A percentile compares a stretch with the other conserved stretches of the same genome.
Evolutionary conservation across 1,140 invertebrate genomes (phyloP).

Genomic region (Microplitis mediator): DNA sequence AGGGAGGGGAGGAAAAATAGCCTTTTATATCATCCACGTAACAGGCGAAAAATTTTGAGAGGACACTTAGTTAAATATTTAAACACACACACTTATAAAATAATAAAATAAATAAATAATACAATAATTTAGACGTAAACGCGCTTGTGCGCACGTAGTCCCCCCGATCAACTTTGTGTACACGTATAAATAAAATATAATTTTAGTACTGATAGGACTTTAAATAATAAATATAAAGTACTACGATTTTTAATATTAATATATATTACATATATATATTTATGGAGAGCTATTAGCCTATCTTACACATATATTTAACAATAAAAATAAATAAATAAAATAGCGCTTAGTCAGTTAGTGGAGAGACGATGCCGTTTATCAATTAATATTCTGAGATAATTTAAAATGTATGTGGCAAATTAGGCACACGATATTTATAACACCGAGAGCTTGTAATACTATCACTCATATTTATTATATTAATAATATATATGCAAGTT

Average conservation of each 20-base stretch:
- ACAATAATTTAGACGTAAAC: not conserved
- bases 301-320: constrained; percentile 34
- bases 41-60: not conserved
- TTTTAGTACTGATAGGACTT: constrained; percentile 27
- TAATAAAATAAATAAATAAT: constrained; percentile 19
- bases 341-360: constrained; percentile 25
- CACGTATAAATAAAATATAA: constrained; percentile 32
- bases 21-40: constrained; percentile 15
- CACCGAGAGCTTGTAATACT: not conserved
- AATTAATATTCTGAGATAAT: constrained; percentile 32
- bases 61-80: constrained; percentile 20
- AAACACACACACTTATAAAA: constrained; percentile 26
- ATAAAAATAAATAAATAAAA: constrained; percentile 5
- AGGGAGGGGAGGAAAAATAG: constrained; percentile 18
- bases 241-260: constrained; percentile 47
- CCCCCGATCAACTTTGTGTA: constrained; percentile 13
- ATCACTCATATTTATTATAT: not conserved
- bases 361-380: constrained; percentile 19
- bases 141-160: constrained; percentile 18
- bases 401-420: constrained; percentile 25
- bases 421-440: constrained; percentile 27
- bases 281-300: constrained; percentile 40
- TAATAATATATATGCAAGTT: too few relatives aligned
- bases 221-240: constrained; percentile 40
- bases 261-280: constrained; percentile 36